These are phyloP conservation scores for Felis catus DNA, from an alignment of 2,113 vertebrate genomes.

Conservation along the genomic window DNA sequence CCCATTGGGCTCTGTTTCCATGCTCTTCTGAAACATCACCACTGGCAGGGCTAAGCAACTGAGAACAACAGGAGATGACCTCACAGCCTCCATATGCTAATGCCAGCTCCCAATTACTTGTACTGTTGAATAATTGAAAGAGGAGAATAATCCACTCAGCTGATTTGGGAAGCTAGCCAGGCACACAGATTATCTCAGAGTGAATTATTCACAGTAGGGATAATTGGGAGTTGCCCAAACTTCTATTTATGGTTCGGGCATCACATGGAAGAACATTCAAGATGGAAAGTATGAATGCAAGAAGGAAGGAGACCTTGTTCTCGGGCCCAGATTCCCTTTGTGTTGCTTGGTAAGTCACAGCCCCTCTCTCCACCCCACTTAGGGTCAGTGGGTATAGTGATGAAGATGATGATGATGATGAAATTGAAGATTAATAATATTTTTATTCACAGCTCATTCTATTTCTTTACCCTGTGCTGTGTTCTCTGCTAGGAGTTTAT, in stretches of 20 bases:
- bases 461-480: background rate
- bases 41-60: slow-evolving; percentile 5
- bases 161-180: slow-evolving; percentile 66
- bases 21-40: slow-evolving; percentile 26
- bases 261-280: slow-evolving; percentile 26
- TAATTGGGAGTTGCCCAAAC: slow-evolving; percentile 72
- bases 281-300: background rate
- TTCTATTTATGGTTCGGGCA: slow-evolving; percentile 61
- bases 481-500: background rate
- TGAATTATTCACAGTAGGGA: slow-evolving; percentile 68
- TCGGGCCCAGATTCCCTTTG: background rate
- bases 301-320: background rate
- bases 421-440: background rate
- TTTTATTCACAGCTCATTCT: background rate
- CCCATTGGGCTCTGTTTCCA: background rate
- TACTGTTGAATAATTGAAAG: slow-evolving; percentile 74
- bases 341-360: background rate
- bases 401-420: background rate
- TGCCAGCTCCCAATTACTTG: slow-evolving; percentile 67
- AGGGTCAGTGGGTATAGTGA: background rate
- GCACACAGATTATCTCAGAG: slow-evolving; percentile 70
- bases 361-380: background rate
- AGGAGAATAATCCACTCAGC: slow-evolving; percentile 71
- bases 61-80: slow-evolving; percentile 65
- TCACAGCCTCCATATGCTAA: slow-evolving; percentile 36